Percentiles rank a stretch among this genome's conserved stretches.
These are phyloP conservation scores for Pachycephala philippinensis DNA, from an alignment of 2,113 vertebrate species.

Conservation along the genomic window DNA sequence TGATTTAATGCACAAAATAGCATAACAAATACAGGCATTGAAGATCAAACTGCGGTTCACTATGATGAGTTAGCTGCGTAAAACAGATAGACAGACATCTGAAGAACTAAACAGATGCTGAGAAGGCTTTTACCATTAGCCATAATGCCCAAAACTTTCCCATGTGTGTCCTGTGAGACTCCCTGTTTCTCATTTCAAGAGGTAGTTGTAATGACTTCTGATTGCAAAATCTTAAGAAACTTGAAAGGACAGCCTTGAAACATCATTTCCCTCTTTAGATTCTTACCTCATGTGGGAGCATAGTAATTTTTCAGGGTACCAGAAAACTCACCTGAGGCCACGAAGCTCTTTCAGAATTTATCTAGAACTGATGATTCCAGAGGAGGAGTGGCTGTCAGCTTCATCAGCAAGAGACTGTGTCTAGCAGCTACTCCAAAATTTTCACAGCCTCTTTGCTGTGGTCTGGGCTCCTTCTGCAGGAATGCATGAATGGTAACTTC, in stretches of 20 bases:
- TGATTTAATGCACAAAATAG: constrained; percentile 8
- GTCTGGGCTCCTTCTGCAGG: background rate
- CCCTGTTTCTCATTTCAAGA: background rate
- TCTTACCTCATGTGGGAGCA: background rate
- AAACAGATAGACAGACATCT: background rate
- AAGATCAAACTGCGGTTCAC: background rate
- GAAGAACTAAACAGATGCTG: background rate
- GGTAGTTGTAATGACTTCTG: background rate
- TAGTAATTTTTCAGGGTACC: background rate
- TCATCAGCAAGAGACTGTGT: background rate
- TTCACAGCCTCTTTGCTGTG: background rate
- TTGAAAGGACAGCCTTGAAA: background rate
- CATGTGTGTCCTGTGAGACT: background rate
- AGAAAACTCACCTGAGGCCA: background rate
- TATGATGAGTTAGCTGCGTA: background rate
- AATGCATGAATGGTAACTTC: background rate
- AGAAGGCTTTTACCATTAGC: background rate
- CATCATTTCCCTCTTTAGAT: background rate
- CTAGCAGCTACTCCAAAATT: background rate
- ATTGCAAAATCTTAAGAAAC: background rate
- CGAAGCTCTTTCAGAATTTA: background rate
- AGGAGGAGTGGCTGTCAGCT: background rate
- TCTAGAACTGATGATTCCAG: background rate
- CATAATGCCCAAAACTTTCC: background rate
- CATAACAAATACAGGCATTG: background rate